Base-by-base conservation (phyloP, 1,140 invertebrate species). In the Ganaspis sp. region DNA sequence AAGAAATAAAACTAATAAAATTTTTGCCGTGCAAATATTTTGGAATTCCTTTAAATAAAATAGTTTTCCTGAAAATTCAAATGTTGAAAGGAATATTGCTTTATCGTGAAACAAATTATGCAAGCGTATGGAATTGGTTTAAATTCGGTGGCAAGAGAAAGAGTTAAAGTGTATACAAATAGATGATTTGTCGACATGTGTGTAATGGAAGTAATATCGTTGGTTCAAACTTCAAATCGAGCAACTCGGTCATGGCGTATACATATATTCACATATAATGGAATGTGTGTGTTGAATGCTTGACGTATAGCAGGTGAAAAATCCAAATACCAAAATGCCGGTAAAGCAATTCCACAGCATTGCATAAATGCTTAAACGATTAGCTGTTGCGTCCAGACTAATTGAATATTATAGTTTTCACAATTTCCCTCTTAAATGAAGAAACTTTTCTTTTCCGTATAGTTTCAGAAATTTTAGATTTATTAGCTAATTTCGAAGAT, bases 331-430 rank as follows among this genome's bases (percentile, higher is more conserved):
- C 23, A 15, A 64, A 64, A 64, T 64, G 58, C 58, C 26, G 11
- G 9, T 64, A 64, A 64, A 29, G 23, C 26, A 64, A 29, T 64
- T 64, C 58, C 58, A 34, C 26, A 29, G 58, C 58, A 64, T 64
- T 64, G 58, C 58, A 29, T 64, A 64, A 64, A 64, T 64, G 58
- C 58, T 64, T n/a, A 64, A 64, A 34, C 58, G 58, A 64, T 64
- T 64, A 64, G 23, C 23, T n/a, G 58, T 64, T 64, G 58, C 58
- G 58, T 29, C 23, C 21, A 49, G 15, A 29, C 23, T 29, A 34
- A 64, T 64, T 64, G 58, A n/a, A n/a, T 64, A 29, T 29, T n/a
- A 64, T 29, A 26, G 15, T 34, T 64, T 64, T 49, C 45, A 49
- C 17, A 49, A 49, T 49, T 64, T 64, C 15, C 58, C 29, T 15